Evolutionary conservation across 2,113 vertebrate species (phyloP).

Genomic region (Pelmatolapia mariae): DNA sequence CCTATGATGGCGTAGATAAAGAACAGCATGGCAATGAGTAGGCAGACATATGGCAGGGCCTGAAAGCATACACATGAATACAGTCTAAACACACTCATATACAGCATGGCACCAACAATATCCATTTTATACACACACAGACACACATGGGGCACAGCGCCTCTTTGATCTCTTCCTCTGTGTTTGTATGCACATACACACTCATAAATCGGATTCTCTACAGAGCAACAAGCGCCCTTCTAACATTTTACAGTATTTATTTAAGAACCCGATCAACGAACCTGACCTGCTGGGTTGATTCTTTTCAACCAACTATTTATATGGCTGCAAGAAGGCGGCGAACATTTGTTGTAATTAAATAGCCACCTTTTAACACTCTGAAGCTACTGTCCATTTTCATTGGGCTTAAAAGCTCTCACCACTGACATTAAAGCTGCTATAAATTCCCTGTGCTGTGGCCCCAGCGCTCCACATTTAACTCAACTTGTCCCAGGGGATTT

Average conservation of each 20-base stretch:
- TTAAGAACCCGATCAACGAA: neutral
- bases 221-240: neutral
- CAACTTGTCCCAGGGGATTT: conserved; percentile 19
- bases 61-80: conserved; percentile 46
- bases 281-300: conserved; percentile 5
- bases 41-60: conserved; percentile 95
- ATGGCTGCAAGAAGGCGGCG: neutral
- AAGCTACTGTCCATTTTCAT: conserved; percentile 34
- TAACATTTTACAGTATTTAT: conserved; percentile 4
- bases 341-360: conserved; percentile 44
- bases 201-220: neutral
- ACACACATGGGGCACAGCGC: neutral
- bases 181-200: neutral
- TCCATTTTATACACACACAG: neutral
- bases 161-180: neutral
- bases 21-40: conserved; percentile 97
- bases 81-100: neutral
- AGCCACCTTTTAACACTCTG: conserved; percentile 26
- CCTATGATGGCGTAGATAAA: conserved; percentile 99
- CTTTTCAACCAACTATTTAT: conserved; percentile 31
- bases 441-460: conserved; percentile 13
- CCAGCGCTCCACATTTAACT: conserved; percentile 7
- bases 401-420: conserved; percentile 45
- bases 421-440: conserved; percentile 40
- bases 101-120: neutral